These are phyloP conservation scores for Ochropleura leucogaster DNA, from an alignment of 2,888 invertebrate genomes.

Conservation along the genomic window DNA sequence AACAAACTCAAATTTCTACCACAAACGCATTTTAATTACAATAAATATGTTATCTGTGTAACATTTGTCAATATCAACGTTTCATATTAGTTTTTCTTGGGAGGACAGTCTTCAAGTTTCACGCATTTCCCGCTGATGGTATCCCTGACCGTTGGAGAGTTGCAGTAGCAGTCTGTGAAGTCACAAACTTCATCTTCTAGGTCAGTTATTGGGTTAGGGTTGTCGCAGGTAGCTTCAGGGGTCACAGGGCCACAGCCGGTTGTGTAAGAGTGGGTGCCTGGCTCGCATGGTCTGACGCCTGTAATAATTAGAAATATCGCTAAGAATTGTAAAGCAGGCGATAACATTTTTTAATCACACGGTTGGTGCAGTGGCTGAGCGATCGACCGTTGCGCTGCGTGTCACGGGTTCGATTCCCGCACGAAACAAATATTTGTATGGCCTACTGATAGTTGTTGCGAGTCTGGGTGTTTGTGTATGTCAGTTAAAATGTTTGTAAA, in stretches of 20 bases:
- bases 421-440: no score
- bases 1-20: neutral
- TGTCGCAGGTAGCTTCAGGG: constrained; percentile 78
- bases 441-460: no score
- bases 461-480: no score
- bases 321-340: neutral
- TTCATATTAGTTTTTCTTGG: constrained; percentile 58
- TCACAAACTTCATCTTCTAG: constrained; percentile 14
- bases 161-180: constrained; percentile 75
- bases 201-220: constrained; percentile 69
- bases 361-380: no score
- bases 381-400: no score
- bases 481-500: no score
- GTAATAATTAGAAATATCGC: constrained; percentile 9
- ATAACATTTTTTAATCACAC: no score
- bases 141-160: constrained; percentile 76
- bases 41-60: neutral
- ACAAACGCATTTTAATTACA: neutral
- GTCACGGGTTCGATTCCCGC: no score
- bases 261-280: constrained; percentile 72
- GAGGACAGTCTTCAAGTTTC: constrained; percentile 69
- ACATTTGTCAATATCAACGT: neutral
- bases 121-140: constrained; percentile 72
- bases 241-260: constrained; percentile 70
- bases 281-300: constrained; percentile 70